Evolutionary conservation across 2,888 invertebrate species (phyloP).

Genomic region (Holacanthella duospinosa): DNA sequence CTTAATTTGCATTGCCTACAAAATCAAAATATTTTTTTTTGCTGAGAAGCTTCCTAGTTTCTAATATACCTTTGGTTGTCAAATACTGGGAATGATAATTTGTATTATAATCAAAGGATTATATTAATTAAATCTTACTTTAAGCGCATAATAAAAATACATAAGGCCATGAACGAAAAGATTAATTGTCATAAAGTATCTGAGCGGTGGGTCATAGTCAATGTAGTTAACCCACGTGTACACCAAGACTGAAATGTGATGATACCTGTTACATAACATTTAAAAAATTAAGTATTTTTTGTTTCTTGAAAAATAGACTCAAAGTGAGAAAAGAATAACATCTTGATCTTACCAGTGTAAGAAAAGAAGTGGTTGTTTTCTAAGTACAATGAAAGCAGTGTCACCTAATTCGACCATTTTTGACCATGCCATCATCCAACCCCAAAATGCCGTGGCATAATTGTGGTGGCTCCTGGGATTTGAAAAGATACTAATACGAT

Average conservation of each 20-base stretch:
- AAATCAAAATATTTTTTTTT: too few species aligned
- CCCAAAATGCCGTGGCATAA: constrained; percentile 17
- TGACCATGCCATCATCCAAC: constrained; percentile 19
- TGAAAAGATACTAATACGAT: neutral
- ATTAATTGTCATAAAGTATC: constrained; percentile 36
- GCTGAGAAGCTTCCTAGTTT: too few species aligned
- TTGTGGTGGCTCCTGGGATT: constrained; percentile 13
- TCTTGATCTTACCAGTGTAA: constrained; percentile 42
- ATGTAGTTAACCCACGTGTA: constrained; percentile 43
- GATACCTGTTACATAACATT: constrained; percentile 39
- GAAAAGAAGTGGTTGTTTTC: constrained; percentile 39
- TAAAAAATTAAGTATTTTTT: constrained; percentile 5
- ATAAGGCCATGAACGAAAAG: constrained; percentile 33
- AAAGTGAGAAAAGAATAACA: neutral
- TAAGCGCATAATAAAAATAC: constrained; percentile 33
- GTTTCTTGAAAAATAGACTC: neutral
- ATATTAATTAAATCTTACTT: too few species aligned
- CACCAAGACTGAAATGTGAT: constrained; percentile 45
- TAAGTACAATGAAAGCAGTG: constrained; percentile 45
- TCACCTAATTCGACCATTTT: constrained; percentile 46
- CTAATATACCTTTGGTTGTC: neutral
- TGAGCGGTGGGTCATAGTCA: constrained; percentile 31
- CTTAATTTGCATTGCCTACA: constrained; percentile 29
- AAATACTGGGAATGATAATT: neutral
- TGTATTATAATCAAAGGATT: neutral